Percentiles rank a stretch among this genome's conserved stretches.
These are phyloP conservation scores for Amiota minor DNA, from an alignment of 2,888 invertebrate genomes.

Conservation along the genomic window DNA sequence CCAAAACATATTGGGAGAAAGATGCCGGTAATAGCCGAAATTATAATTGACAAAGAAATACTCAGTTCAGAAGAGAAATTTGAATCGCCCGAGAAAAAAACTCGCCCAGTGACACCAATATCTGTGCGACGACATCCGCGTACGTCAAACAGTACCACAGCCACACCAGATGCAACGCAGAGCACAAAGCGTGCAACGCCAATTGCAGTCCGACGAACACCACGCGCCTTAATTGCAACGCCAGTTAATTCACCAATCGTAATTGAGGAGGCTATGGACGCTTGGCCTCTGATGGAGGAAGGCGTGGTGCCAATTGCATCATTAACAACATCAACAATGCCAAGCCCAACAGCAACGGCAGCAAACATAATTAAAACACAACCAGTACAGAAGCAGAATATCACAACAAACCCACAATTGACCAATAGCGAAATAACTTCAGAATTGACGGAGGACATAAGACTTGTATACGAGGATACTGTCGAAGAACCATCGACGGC, in stretches of 20 bases:
- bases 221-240: slow-evolving; percentile 56
- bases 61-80: slow-evolving; percentile 71
- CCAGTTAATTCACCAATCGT: slow-evolving; percentile 52
- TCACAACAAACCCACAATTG: slow-evolving; percentile 23
- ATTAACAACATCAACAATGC: neutral
- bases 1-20: slow-evolving; percentile 8
- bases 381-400: slow-evolving; percentile 11
- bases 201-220: slow-evolving; percentile 71
- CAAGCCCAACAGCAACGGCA: slow-evolving; percentile 30
- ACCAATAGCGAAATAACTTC: slow-evolving; percentile 50
- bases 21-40: slow-evolving; percentile 51
- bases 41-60: slow-evolving; percentile 67
- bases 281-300: slow-evolving; percentile 61
- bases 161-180: slow-evolving; percentile 43
- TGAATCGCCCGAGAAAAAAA: slow-evolving; percentile 69
- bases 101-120: slow-evolving; percentile 70
- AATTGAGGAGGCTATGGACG: slow-evolving; percentile 70
- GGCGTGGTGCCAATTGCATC: slow-evolving; percentile 40
- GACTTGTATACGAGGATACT: slow-evolving; percentile 77
- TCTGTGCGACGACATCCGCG: slow-evolving; percentile 70
- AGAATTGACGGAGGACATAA: slow-evolving; percentile 76
- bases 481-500: slow-evolving; percentile 51
- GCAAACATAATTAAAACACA: slow-evolving; percentile 24
- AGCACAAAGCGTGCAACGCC: slow-evolving; percentile 60
- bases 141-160: slow-evolving; percentile 51